These are phyloP conservation scores for Agelastica alni DNA, from an alignment of 2,888 invertebrate species.

Conservation along the genomic window DNA sequence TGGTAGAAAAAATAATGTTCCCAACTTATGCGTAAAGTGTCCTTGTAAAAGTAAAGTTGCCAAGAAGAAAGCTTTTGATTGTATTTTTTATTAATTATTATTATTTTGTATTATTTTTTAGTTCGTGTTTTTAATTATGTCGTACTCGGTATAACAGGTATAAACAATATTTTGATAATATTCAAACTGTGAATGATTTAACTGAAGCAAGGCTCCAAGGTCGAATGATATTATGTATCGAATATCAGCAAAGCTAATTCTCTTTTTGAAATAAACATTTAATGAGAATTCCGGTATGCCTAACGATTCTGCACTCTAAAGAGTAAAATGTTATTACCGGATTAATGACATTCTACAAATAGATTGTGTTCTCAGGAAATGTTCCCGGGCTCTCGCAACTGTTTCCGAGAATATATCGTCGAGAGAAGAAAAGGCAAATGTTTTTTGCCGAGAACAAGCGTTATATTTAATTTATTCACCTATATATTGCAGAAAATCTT, in stretches of 20 bases:
- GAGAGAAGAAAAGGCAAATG: conserved; percentile 28
- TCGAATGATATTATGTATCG: conserved; percentile 1
- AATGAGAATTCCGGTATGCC: conserved; percentile 23
- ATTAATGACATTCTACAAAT: conserved; percentile 24
- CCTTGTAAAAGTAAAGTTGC: no score
- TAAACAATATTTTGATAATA: no score
- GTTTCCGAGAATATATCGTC: conserved; percentile 25
- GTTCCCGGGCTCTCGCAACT: conserved; percentile 17
- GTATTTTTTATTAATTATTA: no score
- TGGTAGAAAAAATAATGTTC: no score
- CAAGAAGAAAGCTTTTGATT: no score
- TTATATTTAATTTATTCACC: conserved; percentile 28
- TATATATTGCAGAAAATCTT: conserved; percentile 20
- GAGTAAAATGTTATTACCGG: conserved; percentile 21
- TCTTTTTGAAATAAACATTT: conserved; percentile 12
- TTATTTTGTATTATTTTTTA: no score
- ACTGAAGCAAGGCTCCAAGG: no score
- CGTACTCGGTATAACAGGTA: no score
- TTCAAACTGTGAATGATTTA: no score
- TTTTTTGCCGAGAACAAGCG: conserved; percentile 19
- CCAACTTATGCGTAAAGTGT: no score
- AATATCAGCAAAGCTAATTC: conserved; percentile 7
- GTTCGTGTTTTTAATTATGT: no score
- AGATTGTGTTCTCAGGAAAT: conserved; percentile 22
- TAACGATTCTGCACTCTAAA: conserved; percentile 19